phyloP scores from a whole-genome alignment of 2,797 vertebrate genomes.

The Arremon brunneinucha region DNA sequence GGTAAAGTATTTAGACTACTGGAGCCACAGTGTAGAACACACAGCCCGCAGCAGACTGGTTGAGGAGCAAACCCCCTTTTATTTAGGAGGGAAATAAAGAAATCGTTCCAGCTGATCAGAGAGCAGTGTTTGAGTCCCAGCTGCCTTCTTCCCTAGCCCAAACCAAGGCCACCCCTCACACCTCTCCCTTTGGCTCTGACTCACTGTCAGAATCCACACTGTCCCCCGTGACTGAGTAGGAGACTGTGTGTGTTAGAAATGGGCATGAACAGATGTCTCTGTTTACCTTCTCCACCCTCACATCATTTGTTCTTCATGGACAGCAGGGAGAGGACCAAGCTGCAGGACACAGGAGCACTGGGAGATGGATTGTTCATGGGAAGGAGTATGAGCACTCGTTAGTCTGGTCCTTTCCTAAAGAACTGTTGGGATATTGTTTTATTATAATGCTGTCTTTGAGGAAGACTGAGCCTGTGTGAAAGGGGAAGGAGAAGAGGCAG shows the following conservation, averaged over 20 bases:
- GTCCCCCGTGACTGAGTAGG: constrained; percentile 28
- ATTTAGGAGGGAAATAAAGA: neutral
- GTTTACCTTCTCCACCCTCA: constrained; percentile 17
- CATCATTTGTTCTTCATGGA: neutral
- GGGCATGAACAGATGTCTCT: constrained; percentile 53
- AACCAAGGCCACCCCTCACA: neutral
- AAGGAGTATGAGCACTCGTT: accelerated
- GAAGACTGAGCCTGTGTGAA: neutral
- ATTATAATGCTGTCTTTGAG: neutral
- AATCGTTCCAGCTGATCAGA: neutral
- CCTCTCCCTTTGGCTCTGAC: constrained; percentile 33
- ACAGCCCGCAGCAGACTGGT: neutral
- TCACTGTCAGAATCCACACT: constrained; percentile 24
- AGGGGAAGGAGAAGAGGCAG: neutral
- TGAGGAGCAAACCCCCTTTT: neutral
- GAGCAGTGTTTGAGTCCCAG: constrained; percentile 28
- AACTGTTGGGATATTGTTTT: neutral
- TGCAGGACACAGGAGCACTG: neutral
- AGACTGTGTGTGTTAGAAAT: constrained; percentile 30
- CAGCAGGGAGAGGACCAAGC: neutral
- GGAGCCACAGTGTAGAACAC: neutral
- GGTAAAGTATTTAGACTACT: neutral
- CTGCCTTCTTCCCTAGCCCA: neutral
- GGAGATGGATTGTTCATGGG: neutral
- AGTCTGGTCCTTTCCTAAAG: neutral